These are phyloP conservation scores for Sarcophaga rosellei DNA, from an alignment of 2,888 invertebrate genomes.

Conservation along the genomic window DNA sequence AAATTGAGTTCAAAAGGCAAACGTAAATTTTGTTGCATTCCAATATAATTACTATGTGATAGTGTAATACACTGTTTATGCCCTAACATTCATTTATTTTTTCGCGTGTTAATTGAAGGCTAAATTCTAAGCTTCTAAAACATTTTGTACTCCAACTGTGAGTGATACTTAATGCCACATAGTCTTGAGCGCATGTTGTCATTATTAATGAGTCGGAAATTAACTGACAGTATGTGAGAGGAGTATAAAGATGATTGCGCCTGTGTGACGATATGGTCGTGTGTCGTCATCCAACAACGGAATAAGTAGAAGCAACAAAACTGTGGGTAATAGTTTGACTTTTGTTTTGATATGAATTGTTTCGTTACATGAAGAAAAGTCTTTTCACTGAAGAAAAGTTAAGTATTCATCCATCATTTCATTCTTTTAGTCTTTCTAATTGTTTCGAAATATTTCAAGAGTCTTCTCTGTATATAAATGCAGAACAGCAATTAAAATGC, in stretches of 20 bases:
- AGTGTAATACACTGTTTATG: too few species aligned
- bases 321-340: neutral
- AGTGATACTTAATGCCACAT: too few species aligned
- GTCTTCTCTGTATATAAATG: neutral
- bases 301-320: neutral
- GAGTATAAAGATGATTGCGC: neutral
- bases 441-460: neutral
- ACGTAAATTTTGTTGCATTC: too few species aligned
- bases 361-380: neutral
- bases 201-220: conserved; percentile 34
- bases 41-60: too few species aligned
- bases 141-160: too few species aligned
- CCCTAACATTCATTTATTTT: too few species aligned
- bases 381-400: neutral
- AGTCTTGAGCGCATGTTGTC: conserved; percentile 26
- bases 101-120: too few species aligned
- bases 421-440: neutral
- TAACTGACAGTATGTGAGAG: conserved; percentile 28
- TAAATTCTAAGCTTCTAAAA: too few species aligned
- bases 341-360: neutral
- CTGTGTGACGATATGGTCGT: conserved; percentile 10
- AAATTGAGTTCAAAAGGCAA: too few species aligned
- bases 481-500: conserved; percentile 45
- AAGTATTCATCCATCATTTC: neutral
- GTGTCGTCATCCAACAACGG: neutral